A percentile compares a stretch with the other conserved stretches of the same genome.
These are phyloP conservation scores for Venustaconcha ellipsiformis DNA, from an alignment of 1,140 invertebrate species.

Conservation along the genomic window DNA sequence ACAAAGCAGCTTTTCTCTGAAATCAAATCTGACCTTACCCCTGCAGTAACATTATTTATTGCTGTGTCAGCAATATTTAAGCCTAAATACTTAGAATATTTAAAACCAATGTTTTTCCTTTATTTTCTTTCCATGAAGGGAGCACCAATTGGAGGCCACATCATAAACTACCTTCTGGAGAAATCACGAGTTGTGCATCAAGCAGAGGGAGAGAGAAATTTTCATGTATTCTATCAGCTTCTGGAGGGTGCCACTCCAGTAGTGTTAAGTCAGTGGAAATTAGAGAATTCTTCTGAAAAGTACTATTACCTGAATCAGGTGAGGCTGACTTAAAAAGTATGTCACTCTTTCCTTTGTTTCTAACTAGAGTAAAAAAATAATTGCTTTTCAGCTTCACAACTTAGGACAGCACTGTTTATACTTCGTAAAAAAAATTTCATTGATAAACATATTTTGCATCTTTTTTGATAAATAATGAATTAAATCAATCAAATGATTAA, in stretches of 20 bases:
- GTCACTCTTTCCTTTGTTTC: neutral
- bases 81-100: too few relatives aligned
- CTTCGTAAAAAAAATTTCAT: too few relatives aligned
- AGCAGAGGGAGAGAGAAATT: conserved; percentile 87
- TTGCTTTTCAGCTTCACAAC: neutral
- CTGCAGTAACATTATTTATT: too few relatives aligned
- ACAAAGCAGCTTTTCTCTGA: too few relatives aligned
- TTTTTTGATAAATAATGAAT: too few relatives aligned
- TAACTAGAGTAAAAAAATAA: neutral
- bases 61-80: too few relatives aligned
- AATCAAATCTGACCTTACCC: too few relatives aligned
- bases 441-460: too few relatives aligned
- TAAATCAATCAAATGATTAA: too few relatives aligned
- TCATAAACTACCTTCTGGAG: conserved; percentile 96
- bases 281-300: conserved; percentile 77
- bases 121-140: conserved; percentile 30
- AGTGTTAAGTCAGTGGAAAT: conserved; percentile 75
- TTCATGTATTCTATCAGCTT: conserved; percentile 93
- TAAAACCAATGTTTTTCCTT: too few relatives aligned
- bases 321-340: conserved; percentile 1
- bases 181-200: conserved; percentile 92
- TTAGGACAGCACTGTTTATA: too few relatives aligned
- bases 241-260: conserved; percentile 78
- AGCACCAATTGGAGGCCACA: conserved; percentile 83
- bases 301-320: conserved; percentile 85